Base-by-base conservation (phyloP, 2,797 vertebrate genomes). In the Pelodytes ibericus region DNA sequence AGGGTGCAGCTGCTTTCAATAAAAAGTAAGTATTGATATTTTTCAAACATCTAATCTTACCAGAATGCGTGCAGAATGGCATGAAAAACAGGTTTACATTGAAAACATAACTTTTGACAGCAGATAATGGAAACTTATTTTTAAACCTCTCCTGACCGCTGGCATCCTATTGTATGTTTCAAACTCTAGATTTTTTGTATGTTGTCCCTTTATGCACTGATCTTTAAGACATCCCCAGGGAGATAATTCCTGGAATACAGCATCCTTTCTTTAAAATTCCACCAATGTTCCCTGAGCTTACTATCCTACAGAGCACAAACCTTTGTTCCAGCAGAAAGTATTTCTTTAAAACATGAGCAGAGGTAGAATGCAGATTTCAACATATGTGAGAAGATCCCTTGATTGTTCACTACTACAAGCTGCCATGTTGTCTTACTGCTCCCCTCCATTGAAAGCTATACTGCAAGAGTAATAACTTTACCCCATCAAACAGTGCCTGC, bases 51-150 rank as follows among this genome's bases (percentile, higher is more conserved):
- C 49, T 22, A 53, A 53, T 53, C n/a, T 16, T 7, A 53, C n/a
- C n/a, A 22, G 49, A 53, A 53, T 53, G 22, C 24, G 49, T 53
- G 49, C 49, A 22, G 6, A 20, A 53, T 53, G n/a, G 49, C 49
- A 22, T 53, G 20, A 53, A 5, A 53, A 53, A 53, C 49, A 53
- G 49, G n/a, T 53, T 53, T 24, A 22, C 6, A 53, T 53, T 53
- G 49, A 53, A 53, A 20, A 53, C 49, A 53, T 53, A 53, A 53
- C 49, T 24, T 20, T 47, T 47, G 44, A 53, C 49, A 53, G n/a
- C 6, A 53, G 49, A 53, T 53, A 53, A 53, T n/a, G n/a, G n/a
- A 20, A 53, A 24, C 22, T 53, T 9, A n/a, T 53, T 20, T n/a
- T 53, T 53, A 53, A 53, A 22, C 24, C 49, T 20, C 44, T n/a